Base-by-base conservation (phyloP, 2,113 vertebrate genomes). In the Pelodiscus sinensis region DNA sequence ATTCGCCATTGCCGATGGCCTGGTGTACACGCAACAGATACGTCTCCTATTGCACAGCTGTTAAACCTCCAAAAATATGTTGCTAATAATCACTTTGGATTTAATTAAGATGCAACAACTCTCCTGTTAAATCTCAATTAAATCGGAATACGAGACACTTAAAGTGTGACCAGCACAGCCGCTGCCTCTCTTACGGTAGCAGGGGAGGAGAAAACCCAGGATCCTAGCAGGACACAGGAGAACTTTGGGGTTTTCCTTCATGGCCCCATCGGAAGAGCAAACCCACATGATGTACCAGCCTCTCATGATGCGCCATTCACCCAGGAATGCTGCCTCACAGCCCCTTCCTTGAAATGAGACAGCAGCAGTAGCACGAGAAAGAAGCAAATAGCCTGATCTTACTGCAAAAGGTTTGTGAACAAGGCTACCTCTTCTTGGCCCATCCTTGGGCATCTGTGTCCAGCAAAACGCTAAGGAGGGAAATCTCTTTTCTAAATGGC, bases 21-120 rank as follows among this genome's bases (percentile, higher is more conserved):
- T 5, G 27, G 56, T 86, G 82, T 55, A 79, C 73, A 73, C 12
- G 5, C 78, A 29, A 90, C 6, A 14, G 80, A 14, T 71, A 79
- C 68, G 86, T 79, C 16, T 44, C 77, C 88, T 92, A 94, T 94
- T 92, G 95, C 5, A 79, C 79, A 93, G 73, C 29, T 62, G 92
- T n/a, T 88, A 94, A 90, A 92, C 51, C 85, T 87, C 89, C 90
- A 90, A 94, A 92, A 71, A 90, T 55, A 84, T 58, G 80, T 75
- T 89, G 95, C 91, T 90, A 96, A 91, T 96, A 94, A 95, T 90
- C 83, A 91, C n/a, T 93, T 84, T n/a, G 19, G 81, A 95, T 95
- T 96, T 95, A 96, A 95, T 94, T 97, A 96, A 95, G 87, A 81
- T 80, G 90, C 56, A 93, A 92, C 86, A 94, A 92, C 89, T 62